Evolutionary conservation across 2,888 invertebrate genomes (phyloP).

Genomic region (Drosophila rellima): DNA sequence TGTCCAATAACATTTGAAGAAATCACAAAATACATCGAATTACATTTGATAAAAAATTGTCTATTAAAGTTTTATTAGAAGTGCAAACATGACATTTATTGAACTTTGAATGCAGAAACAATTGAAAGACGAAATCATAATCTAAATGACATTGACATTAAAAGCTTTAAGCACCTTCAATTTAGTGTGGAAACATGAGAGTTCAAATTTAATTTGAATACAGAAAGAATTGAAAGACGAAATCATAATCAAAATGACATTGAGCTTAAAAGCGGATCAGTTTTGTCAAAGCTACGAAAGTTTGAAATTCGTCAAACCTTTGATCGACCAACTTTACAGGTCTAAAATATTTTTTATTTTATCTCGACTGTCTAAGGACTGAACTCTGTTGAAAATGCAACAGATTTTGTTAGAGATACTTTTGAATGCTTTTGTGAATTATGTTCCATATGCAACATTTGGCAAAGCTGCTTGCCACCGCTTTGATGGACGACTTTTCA

Average conservation of each 20-base stretch:
- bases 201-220: too few species aligned
- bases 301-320: neutral
- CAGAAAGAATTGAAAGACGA: neutral
- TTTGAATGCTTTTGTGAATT: constrained; percentile 5
- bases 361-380: neutral
- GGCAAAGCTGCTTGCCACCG: constrained; percentile 1
- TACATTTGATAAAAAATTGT: neutral
- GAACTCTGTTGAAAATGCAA: neutral
- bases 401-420: constrained; percentile 1
- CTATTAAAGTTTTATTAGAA: neutral
- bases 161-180: too few species aligned
- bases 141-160: too few species aligned
- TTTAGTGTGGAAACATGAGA: too few species aligned
- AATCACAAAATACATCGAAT: neutral
- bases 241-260: neutral
- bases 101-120: too few species aligned
- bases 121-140: too few species aligned
- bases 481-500: neutral
- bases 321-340: neutral
- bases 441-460: constrained; percentile 1
- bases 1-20: neutral
- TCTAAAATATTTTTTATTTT: too few species aligned
- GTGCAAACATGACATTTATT: too few species aligned
- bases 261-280: neutral
- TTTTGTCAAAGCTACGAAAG: neutral